Evolutionary conservation across 2,888 invertebrate genomes (phyloP), one percentile per base, ranked within the genome.

Genomic region (Syritta pipiens): DNA sequence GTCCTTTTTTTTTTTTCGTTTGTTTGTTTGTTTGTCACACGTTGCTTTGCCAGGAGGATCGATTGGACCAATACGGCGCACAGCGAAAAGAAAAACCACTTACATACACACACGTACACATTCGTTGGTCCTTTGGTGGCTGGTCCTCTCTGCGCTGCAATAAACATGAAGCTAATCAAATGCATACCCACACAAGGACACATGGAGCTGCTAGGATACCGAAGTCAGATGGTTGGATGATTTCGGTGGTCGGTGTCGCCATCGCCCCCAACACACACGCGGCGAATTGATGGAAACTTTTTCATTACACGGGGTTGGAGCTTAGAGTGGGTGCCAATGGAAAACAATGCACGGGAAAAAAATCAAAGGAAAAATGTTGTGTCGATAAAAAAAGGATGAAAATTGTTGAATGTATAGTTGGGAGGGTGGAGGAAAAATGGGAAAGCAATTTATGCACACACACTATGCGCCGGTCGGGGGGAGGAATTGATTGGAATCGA

Each of bases 151-250:
- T 28, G 71, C 65, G 77, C 77, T 77, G 77, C 77, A 77, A 65
- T 77, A 42, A 71, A 55, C 65, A 71, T 49, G 22, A 55, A 77
- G 71, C 71, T 77, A 77, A 77, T 77, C 77, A 72, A 77, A 67
- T 44, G 65, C 65, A 62, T 22, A 30, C 48, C 51, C 26, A 62
- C 32, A 42, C 35, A 68, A 57, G 57, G 48, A 69, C 68, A 32
- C 17, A 55, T 40, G 24, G n/a, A 4, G 35, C 6, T 2, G 42
- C 9, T 7, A 22, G 9, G 22, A 24, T 22, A 42, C 37, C 28
- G 10, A 14, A 32, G 26, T 12, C 32, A 22, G 53, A 55, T 57
- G 48, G 59, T 60, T 59, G 40, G 49, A 49, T 42, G 40, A 76
- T 69, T 57, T 69, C 17, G 44, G 57, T 57, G 53, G 60, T 62